Evolutionary conservation across 1,140 invertebrate species (phyloP).

Genomic region (Ooceraea biroi): DNA sequence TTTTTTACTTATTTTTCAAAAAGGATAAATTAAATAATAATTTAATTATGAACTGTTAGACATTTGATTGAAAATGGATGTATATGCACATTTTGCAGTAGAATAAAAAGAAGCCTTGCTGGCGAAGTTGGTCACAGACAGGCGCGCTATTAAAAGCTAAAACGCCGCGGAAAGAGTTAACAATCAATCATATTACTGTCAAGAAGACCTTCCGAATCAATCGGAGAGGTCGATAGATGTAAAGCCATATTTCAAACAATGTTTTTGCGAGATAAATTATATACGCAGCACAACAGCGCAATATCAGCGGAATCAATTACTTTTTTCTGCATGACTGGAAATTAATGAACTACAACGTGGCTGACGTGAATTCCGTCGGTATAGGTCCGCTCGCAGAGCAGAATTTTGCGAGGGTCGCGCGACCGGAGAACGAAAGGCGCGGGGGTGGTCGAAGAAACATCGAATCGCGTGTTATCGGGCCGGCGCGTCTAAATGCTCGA

Average conservation of each 20-base stretch:
- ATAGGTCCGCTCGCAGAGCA: slow-evolving; percentile 33
- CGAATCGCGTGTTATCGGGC: slow-evolving; percentile 74
- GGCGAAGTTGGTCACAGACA: background rate
- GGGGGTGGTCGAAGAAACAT: slow-evolving; percentile 47
- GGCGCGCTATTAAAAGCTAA: background rate
- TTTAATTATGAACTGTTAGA: background rate
- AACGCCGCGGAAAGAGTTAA: background rate
- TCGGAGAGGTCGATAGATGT: background rate
- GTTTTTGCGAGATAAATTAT: slow-evolving; percentile 20
- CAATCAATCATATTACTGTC: background rate
- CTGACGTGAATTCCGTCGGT: slow-evolving; percentile 65
- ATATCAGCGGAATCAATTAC: slow-evolving; percentile 69
- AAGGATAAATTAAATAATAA: background rate
- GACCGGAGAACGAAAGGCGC: background rate
- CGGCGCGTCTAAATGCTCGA: slow-evolving; percentile 75
- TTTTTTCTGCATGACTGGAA: slow-evolving; percentile 68
- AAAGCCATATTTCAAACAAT: background rate
- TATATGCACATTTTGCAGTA: background rate
- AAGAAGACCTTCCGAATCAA: background rate
- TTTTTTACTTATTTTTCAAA: background rate
- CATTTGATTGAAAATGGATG: background rate
- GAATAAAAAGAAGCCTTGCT: too few relatives aligned
- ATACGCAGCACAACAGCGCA: background rate
- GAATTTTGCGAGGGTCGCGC: slow-evolving; percentile 31
- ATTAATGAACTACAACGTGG: slow-evolving; percentile 66